Percentiles rank a stretch among this genome's conserved stretches.
Evolutionary conservation across 2,888 invertebrate species (phyloP).

Genomic region (Itoplectis maculator): DNA sequence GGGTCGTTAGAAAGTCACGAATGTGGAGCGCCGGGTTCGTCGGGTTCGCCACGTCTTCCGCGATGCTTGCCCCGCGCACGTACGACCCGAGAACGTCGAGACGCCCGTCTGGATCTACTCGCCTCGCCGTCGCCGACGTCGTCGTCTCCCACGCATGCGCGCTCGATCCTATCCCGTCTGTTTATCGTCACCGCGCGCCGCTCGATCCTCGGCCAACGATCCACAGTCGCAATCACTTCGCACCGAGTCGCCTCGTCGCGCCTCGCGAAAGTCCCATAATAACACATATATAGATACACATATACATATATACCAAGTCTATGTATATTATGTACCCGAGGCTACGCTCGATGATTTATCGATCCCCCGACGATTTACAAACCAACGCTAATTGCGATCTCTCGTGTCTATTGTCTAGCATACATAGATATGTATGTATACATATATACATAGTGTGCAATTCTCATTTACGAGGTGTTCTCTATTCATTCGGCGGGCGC

Average conservation of each 20-base stretch:
- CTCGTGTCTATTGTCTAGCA: conserved; percentile 66
- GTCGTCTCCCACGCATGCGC: conserved; percentile 76
- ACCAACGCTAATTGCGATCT: conserved; percentile 64
- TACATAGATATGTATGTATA: conserved; percentile 24
- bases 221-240: conserved; percentile 9
- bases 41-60: conserved; percentile 76
- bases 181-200: conserved; percentile 68
- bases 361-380: conserved; percentile 59
- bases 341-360: conserved; percentile 62
- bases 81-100: conserved; percentile 65
- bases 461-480: too few relatives aligned
- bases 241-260: conserved; percentile 24
- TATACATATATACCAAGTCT: too few relatives aligned
- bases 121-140: too few relatives aligned
- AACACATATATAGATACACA: conserved; percentile 14
- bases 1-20: conserved; percentile 81
- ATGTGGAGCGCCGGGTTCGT: conserved; percentile 72
- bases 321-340: conserved; percentile 38
- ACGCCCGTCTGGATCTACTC: too few relatives aligned
- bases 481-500: conserved; percentile 56
- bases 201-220: conserved; percentile 28
- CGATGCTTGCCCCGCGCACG: conserved; percentile 67
- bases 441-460: too few relatives aligned
- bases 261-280: background rate
- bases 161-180: conserved; percentile 44